Conservation (phyloP, 2,797 vertebrate species). For the Adrianichthys oophorus region DNA sequence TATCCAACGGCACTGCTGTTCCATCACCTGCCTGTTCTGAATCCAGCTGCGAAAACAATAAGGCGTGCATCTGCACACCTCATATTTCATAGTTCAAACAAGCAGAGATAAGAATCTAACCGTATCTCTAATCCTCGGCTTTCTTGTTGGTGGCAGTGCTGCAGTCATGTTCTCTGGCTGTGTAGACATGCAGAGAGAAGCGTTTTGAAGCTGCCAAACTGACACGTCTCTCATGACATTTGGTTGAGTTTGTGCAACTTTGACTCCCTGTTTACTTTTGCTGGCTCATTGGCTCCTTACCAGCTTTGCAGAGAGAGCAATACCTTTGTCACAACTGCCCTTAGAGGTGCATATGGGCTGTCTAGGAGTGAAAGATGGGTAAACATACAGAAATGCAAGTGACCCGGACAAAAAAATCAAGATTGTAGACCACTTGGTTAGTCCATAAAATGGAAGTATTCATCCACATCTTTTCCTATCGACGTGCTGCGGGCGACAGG, state of each 20-base stretch:
- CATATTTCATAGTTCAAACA: slow-evolving; percentile 41
- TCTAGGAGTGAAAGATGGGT: no score
- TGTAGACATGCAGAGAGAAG: slow-evolving; percentile 40
- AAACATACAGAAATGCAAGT: no score
- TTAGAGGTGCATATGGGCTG: no score
- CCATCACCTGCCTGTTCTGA: slow-evolving; percentile 34
- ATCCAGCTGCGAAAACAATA: slow-evolving; percentile 21
- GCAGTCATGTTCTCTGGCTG: slow-evolving; percentile 60
- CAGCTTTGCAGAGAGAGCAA: slow-evolving; percentile 4
- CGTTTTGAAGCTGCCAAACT: slow-evolving; percentile 57
- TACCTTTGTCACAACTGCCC: no score
- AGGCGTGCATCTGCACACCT: slow-evolving; percentile 5
- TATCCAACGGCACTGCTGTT: slow-evolving; percentile 43
- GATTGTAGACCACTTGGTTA: no score
- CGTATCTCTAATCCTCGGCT: slow-evolving; percentile 15
- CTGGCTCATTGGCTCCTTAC: slow-evolving; percentile 18
- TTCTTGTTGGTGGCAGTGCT: slow-evolving; percentile 36
- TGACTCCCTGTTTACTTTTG: slow-evolving; percentile 35
- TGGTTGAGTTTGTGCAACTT: slow-evolving; percentile 19
- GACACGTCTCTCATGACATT: slow-evolving; percentile 44
- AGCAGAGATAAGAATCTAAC: slow-evolving; percentile 58
- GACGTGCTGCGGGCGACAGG: no score
- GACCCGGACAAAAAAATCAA: no score
- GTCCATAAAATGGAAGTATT: no score
- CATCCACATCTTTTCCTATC: no score